Percentiles rank a stretch among this genome's conserved stretches.
Evolutionary conservation across 2,113 vertebrate genomes (phyloP).

Genomic region (Merops nubicus): DNA sequence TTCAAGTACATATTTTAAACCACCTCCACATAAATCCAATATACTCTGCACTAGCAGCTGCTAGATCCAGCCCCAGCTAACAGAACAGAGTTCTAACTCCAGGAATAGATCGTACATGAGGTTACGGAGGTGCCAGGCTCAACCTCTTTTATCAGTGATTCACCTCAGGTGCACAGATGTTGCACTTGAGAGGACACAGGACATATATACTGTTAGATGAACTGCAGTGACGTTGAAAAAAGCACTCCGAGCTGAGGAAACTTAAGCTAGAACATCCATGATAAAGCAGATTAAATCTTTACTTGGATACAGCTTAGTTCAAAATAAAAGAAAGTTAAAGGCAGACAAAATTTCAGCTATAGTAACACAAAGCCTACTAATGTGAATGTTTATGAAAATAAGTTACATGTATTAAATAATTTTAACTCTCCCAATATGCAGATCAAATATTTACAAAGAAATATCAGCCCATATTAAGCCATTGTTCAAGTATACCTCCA

Average conservation of each 20-base stretch:
- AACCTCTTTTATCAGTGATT: neutral
- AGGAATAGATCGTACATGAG: neutral
- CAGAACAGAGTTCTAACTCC: neutral
- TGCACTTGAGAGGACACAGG: neutral
- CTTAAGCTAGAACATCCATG: neutral
- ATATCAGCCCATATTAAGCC: neutral
- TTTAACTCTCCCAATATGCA: neutral
- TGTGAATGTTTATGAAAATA: neutral
- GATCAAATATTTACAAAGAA: neutral
- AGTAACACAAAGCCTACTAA: neutral
- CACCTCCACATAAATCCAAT: neutral
- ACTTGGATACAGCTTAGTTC: neutral
- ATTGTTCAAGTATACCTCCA: neutral
- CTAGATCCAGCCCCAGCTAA: neutral
- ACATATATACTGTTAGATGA: neutral
- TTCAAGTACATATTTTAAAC: neutral
- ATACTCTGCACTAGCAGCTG: neutral
- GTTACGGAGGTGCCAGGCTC: neutral
- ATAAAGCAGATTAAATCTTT: neutral
- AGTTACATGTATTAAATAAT: neutral
- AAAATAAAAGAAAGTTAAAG: neutral
- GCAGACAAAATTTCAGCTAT: neutral
- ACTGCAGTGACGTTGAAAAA: neutral
- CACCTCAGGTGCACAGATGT: neutral
- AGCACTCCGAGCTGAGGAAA: neutral